A percentile compares a stretch with the other conserved stretches of the same genome.
Conservation (phyloP, 2,797 vertebrate genomes). For the Botia almorhae region DNA sequence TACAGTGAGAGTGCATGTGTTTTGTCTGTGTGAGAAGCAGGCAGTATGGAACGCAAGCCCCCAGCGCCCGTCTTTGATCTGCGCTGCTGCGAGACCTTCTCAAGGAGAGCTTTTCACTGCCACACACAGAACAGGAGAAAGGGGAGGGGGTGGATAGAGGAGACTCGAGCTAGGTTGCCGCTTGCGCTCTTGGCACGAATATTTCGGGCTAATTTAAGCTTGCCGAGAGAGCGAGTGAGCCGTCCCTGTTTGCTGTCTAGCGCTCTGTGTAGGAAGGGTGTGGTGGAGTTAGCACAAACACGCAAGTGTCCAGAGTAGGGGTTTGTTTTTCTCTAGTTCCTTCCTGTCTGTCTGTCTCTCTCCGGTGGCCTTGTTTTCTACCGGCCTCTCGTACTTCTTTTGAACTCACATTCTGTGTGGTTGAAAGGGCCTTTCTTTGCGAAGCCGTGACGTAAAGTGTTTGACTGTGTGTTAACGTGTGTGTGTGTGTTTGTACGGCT, state of each 20-base stretch:
- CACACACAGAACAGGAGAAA: slow-evolving; percentile 16
- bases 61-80: slow-evolving; percentile 61
- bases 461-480: slow-evolving; percentile 9
- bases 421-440: slow-evolving; percentile 9
- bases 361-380: neutral
- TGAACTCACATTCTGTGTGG: slow-evolving; percentile 9
- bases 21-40: neutral
- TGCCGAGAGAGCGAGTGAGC: slow-evolving; percentile 46
- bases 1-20: neutral
- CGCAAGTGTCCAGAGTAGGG: slow-evolving; percentile 44
- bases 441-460: neutral
- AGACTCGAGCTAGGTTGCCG: slow-evolving; percentile 49
- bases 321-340: slow-evolving; percentile 20
- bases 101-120: slow-evolving; percentile 62
- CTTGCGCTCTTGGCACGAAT: slow-evolving; percentile 60
- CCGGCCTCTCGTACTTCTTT: neutral
- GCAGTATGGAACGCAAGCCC: slow-evolving; percentile 41
- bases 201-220: slow-evolving; percentile 67
- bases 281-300: slow-evolving; percentile 55
- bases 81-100: slow-evolving; percentile 55
- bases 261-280: slow-evolving; percentile 54
- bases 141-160: slow-evolving; percentile 19
- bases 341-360: slow-evolving; percentile 12
- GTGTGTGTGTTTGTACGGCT: slow-evolving; percentile 38
- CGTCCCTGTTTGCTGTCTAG: slow-evolving; percentile 28